A percentile compares a stretch with the other conserved stretches of the same genome.
These are phyloP conservation scores for Mus musculus DNA, from an alignment of 2,113 vertebrate species.

Conservation along the genomic window DNA sequence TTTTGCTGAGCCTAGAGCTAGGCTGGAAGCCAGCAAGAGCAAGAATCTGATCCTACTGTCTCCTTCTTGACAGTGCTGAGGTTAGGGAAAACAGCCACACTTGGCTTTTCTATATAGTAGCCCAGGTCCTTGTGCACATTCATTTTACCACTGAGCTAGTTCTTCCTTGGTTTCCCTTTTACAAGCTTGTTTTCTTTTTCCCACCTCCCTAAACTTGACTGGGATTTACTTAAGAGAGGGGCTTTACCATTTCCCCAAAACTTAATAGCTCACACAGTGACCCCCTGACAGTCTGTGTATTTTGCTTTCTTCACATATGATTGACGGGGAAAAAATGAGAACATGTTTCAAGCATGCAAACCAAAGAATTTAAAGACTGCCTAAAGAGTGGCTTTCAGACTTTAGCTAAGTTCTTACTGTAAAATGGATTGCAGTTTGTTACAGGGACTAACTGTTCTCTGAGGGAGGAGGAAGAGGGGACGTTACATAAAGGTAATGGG, in stretches of 20 bases:
- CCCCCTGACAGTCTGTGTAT: background rate
- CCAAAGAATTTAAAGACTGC: background rate
- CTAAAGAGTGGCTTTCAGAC: background rate
- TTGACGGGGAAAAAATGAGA: background rate
- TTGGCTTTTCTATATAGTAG: too few species aligned
- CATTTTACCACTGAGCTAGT: too few species aligned
- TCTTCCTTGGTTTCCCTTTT: background rate
- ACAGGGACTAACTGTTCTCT: slow-evolving; percentile 16
- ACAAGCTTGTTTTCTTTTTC: background rate
- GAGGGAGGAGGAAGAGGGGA: background rate
- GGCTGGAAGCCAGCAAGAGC: background rate
- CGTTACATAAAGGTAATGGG: background rate
- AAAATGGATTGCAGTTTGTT: slow-evolving; percentile 47
- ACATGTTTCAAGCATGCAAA: slow-evolving; percentile 4
- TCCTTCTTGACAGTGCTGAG: background rate
- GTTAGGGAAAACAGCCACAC: background rate
- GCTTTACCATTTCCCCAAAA: background rate
- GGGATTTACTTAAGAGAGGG: background rate
- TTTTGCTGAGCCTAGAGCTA: background rate
- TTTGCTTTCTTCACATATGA: background rate
- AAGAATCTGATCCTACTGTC: background rate
- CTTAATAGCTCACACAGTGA: background rate
- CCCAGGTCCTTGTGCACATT: background rate
- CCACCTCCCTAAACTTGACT: background rate
- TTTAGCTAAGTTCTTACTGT: slow-evolving; percentile 16